A percentile compares a stretch with the other conserved stretches of the same genome.
phyloP scores from a whole-genome alignment of 2,888 invertebrate species.

The Drosophila emarginata region DNA sequence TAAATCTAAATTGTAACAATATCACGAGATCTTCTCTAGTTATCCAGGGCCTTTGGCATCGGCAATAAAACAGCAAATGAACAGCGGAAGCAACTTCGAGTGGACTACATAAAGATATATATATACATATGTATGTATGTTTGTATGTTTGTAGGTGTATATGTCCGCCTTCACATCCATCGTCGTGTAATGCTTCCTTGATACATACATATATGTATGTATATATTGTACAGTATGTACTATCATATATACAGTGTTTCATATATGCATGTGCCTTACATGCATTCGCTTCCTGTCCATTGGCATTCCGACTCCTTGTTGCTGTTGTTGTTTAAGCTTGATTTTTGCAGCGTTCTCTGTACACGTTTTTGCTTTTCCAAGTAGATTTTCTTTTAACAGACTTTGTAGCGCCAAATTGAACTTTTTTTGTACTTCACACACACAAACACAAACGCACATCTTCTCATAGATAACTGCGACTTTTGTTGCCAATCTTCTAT shows the following conservation, averaged over 20 bases:
- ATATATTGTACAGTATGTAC: neutral
- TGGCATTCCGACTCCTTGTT: slow-evolving; percentile 25
- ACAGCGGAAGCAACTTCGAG: slow-evolving; percentile 72
- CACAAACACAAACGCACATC: neutral
- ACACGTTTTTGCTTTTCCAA: slow-evolving; percentile 62
- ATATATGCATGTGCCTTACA: slow-evolving; percentile 42
- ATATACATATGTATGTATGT: neutral
- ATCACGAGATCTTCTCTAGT: slow-evolving; percentile 14
- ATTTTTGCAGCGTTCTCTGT: slow-evolving; percentile 41
- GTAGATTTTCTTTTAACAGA: slow-evolving; percentile 65
- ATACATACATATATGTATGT: slow-evolving; percentile 19
- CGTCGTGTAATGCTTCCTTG: slow-evolving; percentile 34
- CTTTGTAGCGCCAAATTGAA: slow-evolving; percentile 76
- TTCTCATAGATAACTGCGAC: slow-evolving; percentile 50
- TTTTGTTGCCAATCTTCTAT: slow-evolving; percentile 41
- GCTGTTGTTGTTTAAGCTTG: slow-evolving; percentile 20
- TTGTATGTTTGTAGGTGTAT: slow-evolving; percentile 27
- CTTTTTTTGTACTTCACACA: slow-evolving; percentile 57
- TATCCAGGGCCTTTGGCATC: slow-evolving; percentile 49
- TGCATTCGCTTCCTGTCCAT: slow-evolving; percentile 64
- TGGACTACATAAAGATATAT: slow-evolving; percentile 34
- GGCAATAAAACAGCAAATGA: slow-evolving; percentile 75
- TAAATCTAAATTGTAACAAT: neutral
- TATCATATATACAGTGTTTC: slow-evolving; percentile 2
- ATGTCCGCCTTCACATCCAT: slow-evolving; percentile 29